Evolutionary conservation across 2,888 invertebrate species (phyloP).

Genomic region (Nematopogon swammerdamellus): DNA sequence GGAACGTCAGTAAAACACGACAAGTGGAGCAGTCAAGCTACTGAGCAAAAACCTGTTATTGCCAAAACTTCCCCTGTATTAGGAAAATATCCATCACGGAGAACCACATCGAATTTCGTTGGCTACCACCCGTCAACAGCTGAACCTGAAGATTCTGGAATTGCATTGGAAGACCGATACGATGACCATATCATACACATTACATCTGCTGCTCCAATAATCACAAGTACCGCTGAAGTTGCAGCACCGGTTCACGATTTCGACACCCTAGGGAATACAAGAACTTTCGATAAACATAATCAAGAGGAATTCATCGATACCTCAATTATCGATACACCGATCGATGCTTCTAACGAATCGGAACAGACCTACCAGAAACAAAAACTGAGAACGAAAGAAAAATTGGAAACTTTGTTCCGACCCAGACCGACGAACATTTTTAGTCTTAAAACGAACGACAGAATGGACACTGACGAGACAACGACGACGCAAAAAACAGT

Average conservation of each 20-base stretch:
- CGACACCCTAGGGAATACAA: background rate
- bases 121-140: slow-evolving; percentile 30
- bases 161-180: slow-evolving; percentile 15
- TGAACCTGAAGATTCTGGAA: slow-evolving; percentile 17
- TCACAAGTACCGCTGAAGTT: background rate
- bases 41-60: slow-evolving; percentile 15
- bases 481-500: slow-evolving; percentile 19
- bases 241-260: background rate
- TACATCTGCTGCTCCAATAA: slow-evolving; percentile 2
- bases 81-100: slow-evolving; percentile 21
- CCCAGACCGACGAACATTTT: slow-evolving; percentile 16
- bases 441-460: slow-evolving; percentile 19
- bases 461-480: slow-evolving; percentile 17
- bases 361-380: background rate
- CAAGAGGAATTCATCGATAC: background rate
- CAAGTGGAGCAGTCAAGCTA: slow-evolving; percentile 25
- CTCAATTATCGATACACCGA: too few relatives aligned
- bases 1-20: slow-evolving; percentile 49
- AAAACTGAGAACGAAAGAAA: slow-evolving; percentile 17
- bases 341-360: too few relatives aligned
- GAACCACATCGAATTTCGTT: slow-evolving; percentile 44
- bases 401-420: slow-evolving; percentile 29
- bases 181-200: slow-evolving; percentile 8
- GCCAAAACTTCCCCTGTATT: slow-evolving; percentile 10
- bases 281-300: background rate